Conservation (phyloP, 1,140 invertebrate genomes). For the Macrotrachela quadricornifera region DNA sequence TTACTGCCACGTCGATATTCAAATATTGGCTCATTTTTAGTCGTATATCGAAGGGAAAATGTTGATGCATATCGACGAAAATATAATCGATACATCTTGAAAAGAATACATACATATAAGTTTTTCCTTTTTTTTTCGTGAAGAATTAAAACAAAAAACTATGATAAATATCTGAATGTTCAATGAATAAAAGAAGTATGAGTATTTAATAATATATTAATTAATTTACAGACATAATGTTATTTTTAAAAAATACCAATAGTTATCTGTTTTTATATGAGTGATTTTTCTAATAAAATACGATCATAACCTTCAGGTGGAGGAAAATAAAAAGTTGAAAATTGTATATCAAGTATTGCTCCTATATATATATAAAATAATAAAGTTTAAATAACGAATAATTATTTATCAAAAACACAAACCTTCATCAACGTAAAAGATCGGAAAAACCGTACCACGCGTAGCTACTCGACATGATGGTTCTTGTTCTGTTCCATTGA, state of each 20-base stretch:
- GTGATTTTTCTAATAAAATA: constrained; percentile 87
- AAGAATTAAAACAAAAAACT: no score
- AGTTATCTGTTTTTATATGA: constrained; percentile 48
- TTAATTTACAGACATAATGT: no score
- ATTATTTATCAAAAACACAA: constrained; percentile 3
- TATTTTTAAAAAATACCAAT: no score
- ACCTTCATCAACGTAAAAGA: constrained; percentile 59
- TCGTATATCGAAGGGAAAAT: constrained; percentile 16
- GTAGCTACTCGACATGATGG: constrained; percentile 40
- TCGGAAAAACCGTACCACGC: constrained; percentile 70
- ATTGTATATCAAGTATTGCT: constrained; percentile 76
- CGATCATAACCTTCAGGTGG: constrained; percentile 73
- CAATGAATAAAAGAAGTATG: no score
- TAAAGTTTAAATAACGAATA: constrained; percentile 2
- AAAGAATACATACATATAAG: no score
- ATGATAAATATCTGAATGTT: no score
- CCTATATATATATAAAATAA: constrained; percentile 42
- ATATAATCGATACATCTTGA: no score
- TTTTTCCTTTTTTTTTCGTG: no score
- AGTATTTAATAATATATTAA: no score
- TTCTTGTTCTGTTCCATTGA: constrained; percentile 73
- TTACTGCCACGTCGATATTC: constrained; percentile 56
- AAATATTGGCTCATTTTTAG: constrained; percentile 33
- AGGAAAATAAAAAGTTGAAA: constrained; percentile 61
- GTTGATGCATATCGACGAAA: neutral